phyloP scores from a whole-genome alignment of 2,888 invertebrate genomes.

The Himalopsyche kuldschensis region DNA sequence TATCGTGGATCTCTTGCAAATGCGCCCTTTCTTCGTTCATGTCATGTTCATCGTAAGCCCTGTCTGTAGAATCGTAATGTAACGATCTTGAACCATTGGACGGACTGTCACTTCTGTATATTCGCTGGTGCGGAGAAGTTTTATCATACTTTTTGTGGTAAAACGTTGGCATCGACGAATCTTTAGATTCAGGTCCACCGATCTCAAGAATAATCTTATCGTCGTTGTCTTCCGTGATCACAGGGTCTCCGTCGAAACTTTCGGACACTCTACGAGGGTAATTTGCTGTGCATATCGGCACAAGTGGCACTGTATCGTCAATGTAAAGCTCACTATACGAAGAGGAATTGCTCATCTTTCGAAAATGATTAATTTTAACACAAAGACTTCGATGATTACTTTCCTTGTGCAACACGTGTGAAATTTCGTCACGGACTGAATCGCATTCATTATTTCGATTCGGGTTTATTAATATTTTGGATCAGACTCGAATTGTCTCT shows the following conservation, averaged over 20 bases:
- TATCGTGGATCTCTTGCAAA: slow-evolving; percentile 16
- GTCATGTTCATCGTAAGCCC: slow-evolving; percentile 21
- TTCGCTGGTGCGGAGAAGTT: slow-evolving; percentile 54
- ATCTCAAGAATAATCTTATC: slow-evolving; percentile 57
- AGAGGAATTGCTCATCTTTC: slow-evolving; percentile 17
- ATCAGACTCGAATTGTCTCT: slow-evolving; percentile 4
- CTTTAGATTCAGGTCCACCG: slow-evolving; percentile 51
- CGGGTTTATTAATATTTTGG: slow-evolving; percentile 17
- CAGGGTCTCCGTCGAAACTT: slow-evolving; percentile 25
- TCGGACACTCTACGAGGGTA: slow-evolving; percentile 37
- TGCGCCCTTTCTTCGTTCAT: slow-evolving; percentile 1
- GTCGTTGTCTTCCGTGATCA: slow-evolving; percentile 45
- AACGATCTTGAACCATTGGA: not conserved
- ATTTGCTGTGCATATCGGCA: slow-evolving; percentile 28
- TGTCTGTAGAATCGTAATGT: slow-evolving; percentile 22
- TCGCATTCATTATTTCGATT: slow-evolving; percentile 28
- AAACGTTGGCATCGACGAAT: slow-evolving; percentile 50
- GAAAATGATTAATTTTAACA: not conserved
- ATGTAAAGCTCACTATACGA: slow-evolving; percentile 25
- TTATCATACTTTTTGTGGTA: slow-evolving; percentile 60
- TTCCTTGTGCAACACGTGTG: slow-evolving; percentile 19
- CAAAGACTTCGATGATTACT: not conserved
- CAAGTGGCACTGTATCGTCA: slow-evolving; percentile 22
- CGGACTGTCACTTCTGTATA: slow-evolving; percentile 29
- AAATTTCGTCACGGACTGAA: slow-evolving; percentile 36